Base-by-base conservation (phyloP, 2,888 invertebrate genomes). In the Malacosoma neustria region DNA sequence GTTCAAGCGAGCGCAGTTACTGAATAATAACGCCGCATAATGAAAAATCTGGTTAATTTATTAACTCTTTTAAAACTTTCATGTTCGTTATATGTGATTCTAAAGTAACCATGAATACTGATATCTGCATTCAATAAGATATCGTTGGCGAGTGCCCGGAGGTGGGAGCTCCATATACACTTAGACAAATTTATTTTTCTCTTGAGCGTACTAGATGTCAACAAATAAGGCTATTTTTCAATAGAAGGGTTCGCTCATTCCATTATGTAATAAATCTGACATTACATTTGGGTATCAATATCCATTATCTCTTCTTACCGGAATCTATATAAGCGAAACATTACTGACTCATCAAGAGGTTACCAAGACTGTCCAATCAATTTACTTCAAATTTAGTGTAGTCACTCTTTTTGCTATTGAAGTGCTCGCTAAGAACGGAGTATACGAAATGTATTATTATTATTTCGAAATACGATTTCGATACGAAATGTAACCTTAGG, bases 181-280 rank as follows among this genome's bases (percentile, higher is more conserved):
- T 55, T 58, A 68, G 72, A 58, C 66, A 74, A 74, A 80, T 82
- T 79, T 81, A 81, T 82, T 77, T 77, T 69, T 54, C 75, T 71
- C 72, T 64, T 64, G 62, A 77, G 71, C 66, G 60, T 57, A 73
- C 72, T 71, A 79, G 79, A 80, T 72, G 76, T 79, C 80, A 81
- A 81, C 77, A 81, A 81, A 81, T 76, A 80, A 76, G 69, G 70
- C 70, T 76, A 80, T 79, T 76, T 77, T 79, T 77, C 77, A 74
- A 75, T 72, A 67, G 63, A 68, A 56, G 58, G 54, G 57, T 59
- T 67, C 70, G 71, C 72, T 66, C 61, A 57, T 70, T 63, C 61
- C 66, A 57, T 64, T 61, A 58, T 54, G 57, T 22, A 22, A 22
- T 22, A 22, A 22, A 22, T 22, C 22, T 9, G 5, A 22, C 22